Evolutionary conservation across 2,797 vertebrate genomes (phyloP), one percentile per base, ranked within the genome.

Genomic region (Lerista edwardsae): DNA sequence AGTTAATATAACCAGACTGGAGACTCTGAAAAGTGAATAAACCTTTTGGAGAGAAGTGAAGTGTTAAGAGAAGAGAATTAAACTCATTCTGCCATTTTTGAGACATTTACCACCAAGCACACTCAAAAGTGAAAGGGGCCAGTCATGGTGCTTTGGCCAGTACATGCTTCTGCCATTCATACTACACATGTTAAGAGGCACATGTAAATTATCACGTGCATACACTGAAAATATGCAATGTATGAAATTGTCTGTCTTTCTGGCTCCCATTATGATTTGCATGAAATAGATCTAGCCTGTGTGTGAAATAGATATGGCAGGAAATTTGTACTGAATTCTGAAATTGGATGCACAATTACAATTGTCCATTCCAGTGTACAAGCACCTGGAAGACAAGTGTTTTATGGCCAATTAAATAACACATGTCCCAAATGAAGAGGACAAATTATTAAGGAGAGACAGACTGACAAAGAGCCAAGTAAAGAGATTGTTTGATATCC

Each of bases 21-120:
- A 97, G 90, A 84, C 95, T 95, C 80, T 93, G 44, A 39, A 97
- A 93, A 68, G 89, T 95, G 91, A 97, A 96, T 82, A 92, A 96
- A 89, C 86, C 61, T 92, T 59, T 89, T 74, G 19, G 68, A 36
- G 89, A 88, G 82, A 91, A 41, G 3, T 80, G 80, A 78, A 78
- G 44, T 64, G 73, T 65, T 65, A 79, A 90, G 93, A 91, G n/a
- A 88, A 77, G 59, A 75, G 64, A 90, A 86, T 85, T 84, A 86
- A 84, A 88, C 57, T n/a, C 0, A 62, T 12, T 19, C 39, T 82
- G 82, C 88, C 71, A 69, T 64, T 82, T 82, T 82, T 82, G 6
- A 1, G 0, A 90, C 76, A 59, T 69, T 69, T 19, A 39, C 3
- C 72, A 29, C 39, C 47, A 29, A 34, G 10, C 25, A 36, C 7